Base-by-base conservation (phyloP, 2,797 vertebrate species). In the Ctenochaetus hawaiiensis region DNA sequence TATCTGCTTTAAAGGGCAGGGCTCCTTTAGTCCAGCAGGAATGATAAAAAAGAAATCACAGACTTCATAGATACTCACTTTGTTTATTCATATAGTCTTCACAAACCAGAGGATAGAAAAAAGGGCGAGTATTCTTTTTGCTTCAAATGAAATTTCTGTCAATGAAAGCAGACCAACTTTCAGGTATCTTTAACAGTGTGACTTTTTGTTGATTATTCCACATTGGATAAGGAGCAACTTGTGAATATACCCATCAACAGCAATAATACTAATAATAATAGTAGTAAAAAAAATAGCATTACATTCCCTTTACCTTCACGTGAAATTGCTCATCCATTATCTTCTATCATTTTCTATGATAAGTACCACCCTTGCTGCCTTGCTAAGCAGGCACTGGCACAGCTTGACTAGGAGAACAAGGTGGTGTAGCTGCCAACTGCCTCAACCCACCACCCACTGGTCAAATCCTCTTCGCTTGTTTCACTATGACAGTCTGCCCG, bases 381-480 rank as follows among this genome's bases (percentile, higher is more conserved):
- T 63, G 72, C 76, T 65, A 86, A 68, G 63, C 63, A 72, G 82
- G 65, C 83, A 54, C 66, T 83, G 78, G 81, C 83, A 67, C 86
- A 88, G 87, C 54, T 78, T 85, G 80, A 82, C 54, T 76, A 67
- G 75, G 71, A 80, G 79, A 62, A 81, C 78, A 67, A 71, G 69
- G 67, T 82, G 58, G 45, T 53, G 67, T 69, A 61, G 64, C 65
- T 71, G 88, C 89, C 90, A 86, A 51, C 72, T 77, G 75, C 81
- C 67, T 56, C 73, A 52, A 54, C 87, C 72, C 67, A 71, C 80
- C 85, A 16, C 91, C 87, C 51, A 47, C 89, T 66, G 82, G 57
- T 83, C 83, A 83, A 89, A 87, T 88, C 90, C 86, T 88, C 86
- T 84, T 88, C 78, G 77, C 77, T 75, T 78, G 78, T 87, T 80